These are phyloP conservation scores for Morus bassanus DNA, from an alignment of 2,797 vertebrate genomes.

Conservation along the genomic window DNA sequence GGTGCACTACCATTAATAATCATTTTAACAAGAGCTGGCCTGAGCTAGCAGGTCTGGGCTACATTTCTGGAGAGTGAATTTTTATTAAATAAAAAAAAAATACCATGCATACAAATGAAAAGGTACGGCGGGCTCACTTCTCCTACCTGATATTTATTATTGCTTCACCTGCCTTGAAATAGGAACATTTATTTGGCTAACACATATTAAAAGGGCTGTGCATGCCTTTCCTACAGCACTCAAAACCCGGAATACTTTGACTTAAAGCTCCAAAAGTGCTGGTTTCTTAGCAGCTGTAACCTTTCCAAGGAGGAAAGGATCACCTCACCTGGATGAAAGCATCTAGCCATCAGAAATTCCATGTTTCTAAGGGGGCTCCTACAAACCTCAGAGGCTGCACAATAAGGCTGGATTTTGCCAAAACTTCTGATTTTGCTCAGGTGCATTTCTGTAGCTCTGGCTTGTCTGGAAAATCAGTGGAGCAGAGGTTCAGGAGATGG, in stretches of 20 bases:
- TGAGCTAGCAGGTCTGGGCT: neutral
- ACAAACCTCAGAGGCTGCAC: rapidly evolving
- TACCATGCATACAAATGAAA: neutral
- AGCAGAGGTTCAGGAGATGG: rapidly evolving
- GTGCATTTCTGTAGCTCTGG: neutral
- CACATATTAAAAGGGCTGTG: neutral
- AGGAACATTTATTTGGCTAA: neutral
- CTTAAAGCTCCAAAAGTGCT: neutral
- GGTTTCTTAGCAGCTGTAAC: neutral
- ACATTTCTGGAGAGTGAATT: neutral
- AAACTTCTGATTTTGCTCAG: neutral
- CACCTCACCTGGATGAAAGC: neutral
- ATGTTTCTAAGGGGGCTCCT: rapidly evolving
- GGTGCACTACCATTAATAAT: slow-evolving; percentile 46
- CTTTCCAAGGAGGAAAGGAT: neutral
- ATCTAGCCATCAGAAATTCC: neutral
- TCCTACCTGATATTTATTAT: slow-evolving; percentile 34
- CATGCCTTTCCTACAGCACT: neutral
- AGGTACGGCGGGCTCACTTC: neutral
- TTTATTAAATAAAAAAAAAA: slow-evolving; percentile 23
- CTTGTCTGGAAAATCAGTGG: neutral
- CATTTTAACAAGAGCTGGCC: slow-evolving; percentile 33
- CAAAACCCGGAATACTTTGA: neutral
- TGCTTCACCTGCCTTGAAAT: neutral
- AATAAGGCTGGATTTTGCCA: neutral